These are phyloP conservation scores for Nematolebias whitei DNA, from an alignment of 2,113 vertebrate species.

Conservation along the genomic window DNA sequence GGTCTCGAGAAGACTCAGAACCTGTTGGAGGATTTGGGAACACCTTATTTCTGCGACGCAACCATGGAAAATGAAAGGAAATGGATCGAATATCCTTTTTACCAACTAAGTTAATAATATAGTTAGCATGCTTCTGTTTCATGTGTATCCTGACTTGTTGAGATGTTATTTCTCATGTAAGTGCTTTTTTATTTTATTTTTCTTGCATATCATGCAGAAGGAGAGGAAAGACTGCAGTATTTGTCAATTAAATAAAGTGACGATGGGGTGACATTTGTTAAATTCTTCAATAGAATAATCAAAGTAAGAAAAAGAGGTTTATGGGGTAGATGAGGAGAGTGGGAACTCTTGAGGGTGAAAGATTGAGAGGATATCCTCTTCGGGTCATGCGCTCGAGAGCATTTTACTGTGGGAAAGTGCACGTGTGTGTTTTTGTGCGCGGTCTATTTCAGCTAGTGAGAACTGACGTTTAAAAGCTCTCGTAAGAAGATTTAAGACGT, in stretches of 20 bases:
- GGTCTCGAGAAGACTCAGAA: too few relatives aligned
- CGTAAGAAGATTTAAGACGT: slow-evolving; percentile 7
- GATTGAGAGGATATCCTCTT: slow-evolving; percentile 72
- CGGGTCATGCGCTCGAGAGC: slow-evolving; percentile 62
- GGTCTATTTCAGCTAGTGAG: slow-evolving; percentile 39
- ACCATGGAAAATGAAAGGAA: too few relatives aligned
- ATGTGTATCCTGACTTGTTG: too few relatives aligned
- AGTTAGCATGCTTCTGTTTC: too few relatives aligned
- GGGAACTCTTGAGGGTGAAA: slow-evolving; percentile 45
- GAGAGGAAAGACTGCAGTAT: too few relatives aligned
- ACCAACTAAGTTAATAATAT: too few relatives aligned
- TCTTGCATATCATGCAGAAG: too few relatives aligned
- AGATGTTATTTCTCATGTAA: too few relatives aligned
- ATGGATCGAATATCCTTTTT: too few relatives aligned
- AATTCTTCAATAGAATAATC: background rate
- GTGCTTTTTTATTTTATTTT: too few relatives aligned
- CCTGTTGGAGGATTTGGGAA: too few relatives aligned
- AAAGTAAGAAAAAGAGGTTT: slow-evolving; percentile 18
- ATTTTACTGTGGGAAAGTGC: slow-evolving; percentile 74
- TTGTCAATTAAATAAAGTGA: background rate
- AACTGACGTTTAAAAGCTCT: slow-evolving; percentile 29
- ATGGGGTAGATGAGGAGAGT: slow-evolving; percentile 34
- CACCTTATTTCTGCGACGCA: too few relatives aligned
- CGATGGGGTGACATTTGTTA: background rate
- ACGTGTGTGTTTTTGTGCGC: slow-evolving; percentile 26